phyloP scores from a whole-genome alignment of 2,113 vertebrate species.

The Climacteris rufus region DNA sequence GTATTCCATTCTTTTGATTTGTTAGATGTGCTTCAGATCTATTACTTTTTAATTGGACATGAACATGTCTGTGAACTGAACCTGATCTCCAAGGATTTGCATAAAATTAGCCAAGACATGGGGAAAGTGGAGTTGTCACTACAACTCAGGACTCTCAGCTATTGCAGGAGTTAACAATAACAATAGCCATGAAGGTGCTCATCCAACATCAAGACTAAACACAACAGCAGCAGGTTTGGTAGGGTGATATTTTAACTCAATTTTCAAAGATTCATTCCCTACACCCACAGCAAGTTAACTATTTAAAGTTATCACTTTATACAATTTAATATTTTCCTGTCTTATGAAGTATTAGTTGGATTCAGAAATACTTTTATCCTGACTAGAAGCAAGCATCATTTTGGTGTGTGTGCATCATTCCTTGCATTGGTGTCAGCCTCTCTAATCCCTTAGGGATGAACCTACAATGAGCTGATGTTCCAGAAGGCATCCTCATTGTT shows the following conservation, averaged over 20 bases:
- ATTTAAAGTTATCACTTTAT: neutral
- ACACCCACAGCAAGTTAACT: too few relatives aligned
- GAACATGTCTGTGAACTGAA: neutral
- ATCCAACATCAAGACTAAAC: accelerated
- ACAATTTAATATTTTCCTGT: neutral
- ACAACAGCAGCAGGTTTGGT: neutral
- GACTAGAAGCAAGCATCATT: neutral
- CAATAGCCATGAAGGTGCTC: neutral
- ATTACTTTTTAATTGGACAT: constrained; percentile 43
- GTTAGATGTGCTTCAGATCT: constrained; percentile 1
- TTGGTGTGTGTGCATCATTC: neutral
- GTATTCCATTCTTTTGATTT: constrained; percentile 2
- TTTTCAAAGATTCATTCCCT: neutral
- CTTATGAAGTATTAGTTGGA: neutral
- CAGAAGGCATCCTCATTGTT: neutral
- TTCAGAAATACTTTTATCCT: neutral
- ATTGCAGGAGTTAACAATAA: neutral
- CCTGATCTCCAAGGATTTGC: neutral
- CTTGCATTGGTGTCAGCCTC: neutral
- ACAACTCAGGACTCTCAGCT: neutral
- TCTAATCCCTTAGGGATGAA: neutral
- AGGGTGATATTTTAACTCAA: neutral
- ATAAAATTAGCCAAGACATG: neutral
- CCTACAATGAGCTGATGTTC: accelerated
- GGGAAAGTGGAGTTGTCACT: neutral